Conservation (phyloP, 64 coral and sea anemone species). For the Montipora sp. region DNA sequence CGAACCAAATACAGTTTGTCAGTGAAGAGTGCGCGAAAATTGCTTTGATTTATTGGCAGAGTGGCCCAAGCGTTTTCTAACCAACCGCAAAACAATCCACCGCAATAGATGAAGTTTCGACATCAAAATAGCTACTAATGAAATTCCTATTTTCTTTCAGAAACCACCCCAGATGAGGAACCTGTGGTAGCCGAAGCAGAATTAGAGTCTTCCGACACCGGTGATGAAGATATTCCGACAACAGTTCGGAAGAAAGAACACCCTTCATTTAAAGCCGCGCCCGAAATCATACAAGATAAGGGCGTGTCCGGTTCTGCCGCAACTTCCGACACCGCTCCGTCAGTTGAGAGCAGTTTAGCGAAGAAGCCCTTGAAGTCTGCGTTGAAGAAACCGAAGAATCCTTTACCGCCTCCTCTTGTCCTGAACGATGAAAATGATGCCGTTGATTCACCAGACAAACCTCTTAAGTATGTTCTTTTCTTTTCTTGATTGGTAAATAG, state of each 20-base stretch:
- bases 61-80: too few relatives aligned
- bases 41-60: too few relatives aligned
- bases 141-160: constrained; percentile 19
- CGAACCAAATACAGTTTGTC: too few relatives aligned
- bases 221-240: constrained; percentile 73
- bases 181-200: constrained; percentile 54
- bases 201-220: constrained; percentile 81
- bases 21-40: too few relatives aligned
- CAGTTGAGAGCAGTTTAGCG: constrained; percentile 53
- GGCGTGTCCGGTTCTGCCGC: constrained; percentile 74
- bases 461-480: neutral
- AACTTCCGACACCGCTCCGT: constrained; percentile 66
- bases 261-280: constrained; percentile 36
- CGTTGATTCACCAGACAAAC: neutral
- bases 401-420: constrained; percentile 47
- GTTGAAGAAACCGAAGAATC: constrained; percentile 78
- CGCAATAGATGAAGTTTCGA: neutral
- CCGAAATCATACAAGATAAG: constrained; percentile 69
- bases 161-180: constrained; percentile 90
- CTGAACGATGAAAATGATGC: constrained; percentile 30
- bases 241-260: constrained; percentile 21
- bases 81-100: too few relatives aligned
- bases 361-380: constrained; percentile 94
- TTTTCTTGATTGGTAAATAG: neutral
- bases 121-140: neutral